Percentiles rank a stretch among this genome's conserved stretches.
Conservation (phyloP, 2,888 invertebrate genomes). For the Heliconius cydno region DNA sequence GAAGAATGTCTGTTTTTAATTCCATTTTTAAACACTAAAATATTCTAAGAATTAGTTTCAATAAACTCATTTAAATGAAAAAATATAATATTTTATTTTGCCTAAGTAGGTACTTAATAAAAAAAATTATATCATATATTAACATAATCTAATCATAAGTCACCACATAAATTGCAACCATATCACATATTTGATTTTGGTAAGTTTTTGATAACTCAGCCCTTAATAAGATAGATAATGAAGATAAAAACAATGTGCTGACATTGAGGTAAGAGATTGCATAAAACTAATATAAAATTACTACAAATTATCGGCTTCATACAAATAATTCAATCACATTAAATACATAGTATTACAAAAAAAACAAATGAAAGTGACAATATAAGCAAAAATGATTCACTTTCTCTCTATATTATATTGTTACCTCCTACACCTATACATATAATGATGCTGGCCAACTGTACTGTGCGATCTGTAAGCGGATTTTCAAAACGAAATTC, state of each 20-base stretch:
- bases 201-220: conserved; percentile 33
- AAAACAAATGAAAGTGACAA: background rate
- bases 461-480: too few relatives aligned
- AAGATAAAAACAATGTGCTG: conserved; percentile 36
- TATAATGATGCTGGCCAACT: too few relatives aligned
- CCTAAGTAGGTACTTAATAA: background rate
- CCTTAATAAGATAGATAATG: conserved; percentile 38
- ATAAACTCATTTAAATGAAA: background rate
- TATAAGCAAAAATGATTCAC: background rate
- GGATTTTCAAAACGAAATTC: too few relatives aligned
- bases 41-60: background rate
- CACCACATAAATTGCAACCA: conserved; percentile 33
- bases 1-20: background rate
- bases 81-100: background rate
- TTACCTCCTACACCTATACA: too few relatives aligned
- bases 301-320: conserved; percentile 17
- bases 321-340: background rate
- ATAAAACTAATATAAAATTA: conserved; percentile 22
- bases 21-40: background rate
- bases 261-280: conserved; percentile 41
- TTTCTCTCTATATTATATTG: background rate
- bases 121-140: background rate
- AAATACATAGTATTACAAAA: background rate
- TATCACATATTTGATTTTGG: conserved; percentile 40
- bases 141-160: conserved; percentile 24